These are phyloP conservation scores for Pollenia griseotomentosa DNA, from an alignment of 2,888 invertebrate species.

Conservation along the genomic window DNA sequence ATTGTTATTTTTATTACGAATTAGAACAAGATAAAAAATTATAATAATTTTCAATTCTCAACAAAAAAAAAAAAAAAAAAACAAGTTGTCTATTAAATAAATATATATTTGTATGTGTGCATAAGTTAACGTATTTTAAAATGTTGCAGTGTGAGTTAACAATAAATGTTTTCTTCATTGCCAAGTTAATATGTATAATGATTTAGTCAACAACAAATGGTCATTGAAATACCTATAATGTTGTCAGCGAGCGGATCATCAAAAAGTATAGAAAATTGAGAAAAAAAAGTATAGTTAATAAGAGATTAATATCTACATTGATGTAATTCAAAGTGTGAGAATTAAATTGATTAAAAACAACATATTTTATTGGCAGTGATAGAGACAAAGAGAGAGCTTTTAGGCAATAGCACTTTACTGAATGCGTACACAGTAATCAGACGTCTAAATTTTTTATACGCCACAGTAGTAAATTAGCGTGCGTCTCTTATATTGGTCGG, in stretches of 20 bases:
- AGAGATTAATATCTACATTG: background rate
- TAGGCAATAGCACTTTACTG: constrained; percentile 38
- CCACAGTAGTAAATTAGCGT: constrained; percentile 69
- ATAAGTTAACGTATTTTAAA: background rate
- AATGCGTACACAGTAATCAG: constrained; percentile 60
- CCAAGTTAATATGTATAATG: constrained; percentile 26
- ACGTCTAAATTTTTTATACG: constrained; percentile 54
- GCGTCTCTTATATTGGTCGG: constrained; percentile 64
- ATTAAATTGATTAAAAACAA: background rate
- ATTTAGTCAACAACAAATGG: constrained; percentile 25
- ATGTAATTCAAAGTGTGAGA: constrained; percentile 3
- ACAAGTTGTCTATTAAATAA: background rate
- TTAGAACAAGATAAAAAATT: no score
- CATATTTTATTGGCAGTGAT: background rate
- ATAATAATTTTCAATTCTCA: constrained; percentile 20
- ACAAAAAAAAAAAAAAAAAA: background rate
- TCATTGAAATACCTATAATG: background rate
- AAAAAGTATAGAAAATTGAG: background rate
- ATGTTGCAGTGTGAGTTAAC: constrained; percentile 10
- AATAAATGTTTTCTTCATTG: constrained; percentile 8
- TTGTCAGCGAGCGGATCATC: background rate
- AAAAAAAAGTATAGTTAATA: background rate
- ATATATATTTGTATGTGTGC: background rate
- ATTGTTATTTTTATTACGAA: no score
- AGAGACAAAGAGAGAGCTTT: constrained; percentile 38